Evolutionary conservation across 2,113 vertebrate species (phyloP).

Genomic region (Micromys minutus): DNA sequence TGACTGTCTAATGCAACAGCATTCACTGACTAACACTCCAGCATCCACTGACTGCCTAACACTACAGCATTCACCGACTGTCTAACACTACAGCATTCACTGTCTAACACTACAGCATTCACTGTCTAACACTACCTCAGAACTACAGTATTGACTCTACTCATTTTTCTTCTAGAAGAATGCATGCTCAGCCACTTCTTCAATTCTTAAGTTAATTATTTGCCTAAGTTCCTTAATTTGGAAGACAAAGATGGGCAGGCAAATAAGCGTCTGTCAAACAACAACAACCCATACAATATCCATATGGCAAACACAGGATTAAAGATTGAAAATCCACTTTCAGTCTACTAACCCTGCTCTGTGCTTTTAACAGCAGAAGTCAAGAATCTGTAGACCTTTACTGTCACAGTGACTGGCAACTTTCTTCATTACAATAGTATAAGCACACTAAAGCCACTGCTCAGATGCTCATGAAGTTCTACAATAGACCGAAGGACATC

Average conservation of each 20-base stretch:
- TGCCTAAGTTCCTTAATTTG: not conserved
- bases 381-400: conserved; percentile 56
- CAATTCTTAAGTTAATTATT: not conserved
- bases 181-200: not conserved
- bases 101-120: not conserved
- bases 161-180: conserved; percentile 21
- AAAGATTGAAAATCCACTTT: conserved; percentile 5
- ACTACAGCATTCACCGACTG: not conserved
- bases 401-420: conserved; percentile 26
- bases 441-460: conserved; percentile 37
- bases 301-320: conserved; percentile 11
- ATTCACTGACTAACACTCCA: not conserved
- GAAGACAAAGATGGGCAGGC: not conserved
- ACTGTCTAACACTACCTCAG: not conserved
- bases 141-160: not conserved
- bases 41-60: too few relatives aligned
- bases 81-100: not conserved
- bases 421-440: conserved; percentile 25
- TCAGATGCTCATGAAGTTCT: conserved; percentile 42
- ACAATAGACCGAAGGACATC: conserved; percentile 37
- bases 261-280: conserved; percentile 37
- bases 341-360: conserved; percentile 41
- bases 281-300: conserved; percentile 5
- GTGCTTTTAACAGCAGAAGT: conserved; percentile 41
- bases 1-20: too few relatives aligned